Base-by-base conservation (phyloP, 2,113 vertebrate species). In the Manacus vitellinus region DNA sequence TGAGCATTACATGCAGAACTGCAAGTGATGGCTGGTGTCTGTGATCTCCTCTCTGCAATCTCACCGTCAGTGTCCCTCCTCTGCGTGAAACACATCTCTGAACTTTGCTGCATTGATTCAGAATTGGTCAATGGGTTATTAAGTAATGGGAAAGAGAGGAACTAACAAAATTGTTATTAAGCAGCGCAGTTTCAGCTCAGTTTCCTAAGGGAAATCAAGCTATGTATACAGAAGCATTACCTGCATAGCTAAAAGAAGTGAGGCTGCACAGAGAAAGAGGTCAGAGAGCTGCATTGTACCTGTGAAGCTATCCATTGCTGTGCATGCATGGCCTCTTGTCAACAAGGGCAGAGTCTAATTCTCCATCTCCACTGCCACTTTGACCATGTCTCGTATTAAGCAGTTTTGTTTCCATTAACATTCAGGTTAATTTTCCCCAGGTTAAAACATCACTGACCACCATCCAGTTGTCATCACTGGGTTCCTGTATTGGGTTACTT, bases 1-100 rank as follows among this genome's bases (percentile, higher is more conserved):
- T 19, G 21, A 14, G 8, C 30, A 13, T 43, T 52, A 31, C 12
- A 9, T 54, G 35, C 12, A 72, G 4, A 35, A 14, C 6, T 24
- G 24, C 10, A 55, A 43, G 14, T 31, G 31, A 7, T 15, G 23
- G 15, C 33, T 75, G 31, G 11, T 0, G 0, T n/a, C 37, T 56
- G 30, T 54, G 43, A 3, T 61, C 24, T 19, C 8, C 8, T n/a
- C 39, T n/a, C 56, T 56, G n/a, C 30, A 49, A 16, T 1, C 1
- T 43, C 44, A 46, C 14, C 0, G 0, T 51, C 21, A 75, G 30
- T 21, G 23, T 75, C 10, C 24, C 51, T 33, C n/a, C 3, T 0
- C 28, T 39, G 3, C 7, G 11, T 52, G 51, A 74, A 85, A 55
- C 28, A 44, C 3, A 8, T 22, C 59, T 58, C 54, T 68, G 54